phyloP scores from a whole-genome alignment of 2,113 vertebrate species.

The Mandrillus leucophaeus region DNA sequence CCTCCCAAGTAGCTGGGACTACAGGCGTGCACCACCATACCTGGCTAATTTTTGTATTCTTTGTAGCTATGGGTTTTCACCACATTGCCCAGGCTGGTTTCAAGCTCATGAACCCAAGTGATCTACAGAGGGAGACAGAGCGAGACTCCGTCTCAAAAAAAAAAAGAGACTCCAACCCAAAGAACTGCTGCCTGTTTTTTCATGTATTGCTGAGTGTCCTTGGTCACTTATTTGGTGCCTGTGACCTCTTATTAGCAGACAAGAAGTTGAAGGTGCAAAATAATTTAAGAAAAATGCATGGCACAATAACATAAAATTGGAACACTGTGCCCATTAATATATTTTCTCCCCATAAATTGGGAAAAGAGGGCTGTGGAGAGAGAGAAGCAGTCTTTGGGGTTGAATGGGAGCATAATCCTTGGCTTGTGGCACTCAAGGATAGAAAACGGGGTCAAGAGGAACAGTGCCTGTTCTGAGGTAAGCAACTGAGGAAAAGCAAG shows the following conservation, averaged over 20 bases:
- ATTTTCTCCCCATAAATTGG: neutral
- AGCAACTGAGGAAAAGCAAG: neutral
- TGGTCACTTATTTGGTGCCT: neutral
- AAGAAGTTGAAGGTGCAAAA: neutral
- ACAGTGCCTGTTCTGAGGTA: neutral
- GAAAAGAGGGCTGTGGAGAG: neutral
- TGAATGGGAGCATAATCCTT: neutral
- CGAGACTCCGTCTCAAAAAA: too few relatives aligned
- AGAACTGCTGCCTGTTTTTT: neutral
- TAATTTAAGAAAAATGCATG: neutral
- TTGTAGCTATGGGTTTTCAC: too few relatives aligned
- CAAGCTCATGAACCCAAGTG: too few relatives aligned
- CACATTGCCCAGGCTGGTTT: too few relatives aligned
- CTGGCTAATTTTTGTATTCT: too few relatives aligned
- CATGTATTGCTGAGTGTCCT: neutral
- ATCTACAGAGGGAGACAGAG: too few relatives aligned
- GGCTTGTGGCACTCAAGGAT: neutral
- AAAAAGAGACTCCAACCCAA: neutral
- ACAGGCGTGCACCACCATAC: too few relatives aligned
- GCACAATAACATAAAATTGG: neutral
- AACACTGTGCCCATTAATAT: neutral
- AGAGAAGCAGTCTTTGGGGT: neutral
- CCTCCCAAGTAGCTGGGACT: too few relatives aligned
- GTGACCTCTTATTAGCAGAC: neutral
- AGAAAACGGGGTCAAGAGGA: neutral